These are phyloP conservation scores for Neomorphus geoffroyi DNA, from an alignment of 2,797 vertebrate genomes.

Conservation along the genomic window DNA sequence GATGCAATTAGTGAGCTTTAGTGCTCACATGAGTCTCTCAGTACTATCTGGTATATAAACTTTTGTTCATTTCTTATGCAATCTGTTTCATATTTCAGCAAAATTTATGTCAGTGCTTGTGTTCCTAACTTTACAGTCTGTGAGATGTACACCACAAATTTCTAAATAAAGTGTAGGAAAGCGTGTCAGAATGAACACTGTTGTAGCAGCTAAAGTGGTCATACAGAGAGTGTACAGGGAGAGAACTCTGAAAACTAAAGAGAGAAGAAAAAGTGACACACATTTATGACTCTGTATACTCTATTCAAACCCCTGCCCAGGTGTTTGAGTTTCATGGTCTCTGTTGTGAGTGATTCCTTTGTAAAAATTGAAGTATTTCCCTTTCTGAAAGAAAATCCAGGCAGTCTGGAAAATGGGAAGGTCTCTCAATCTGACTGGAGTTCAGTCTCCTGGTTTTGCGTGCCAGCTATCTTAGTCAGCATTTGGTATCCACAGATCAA, in stretches of 20 bases:
- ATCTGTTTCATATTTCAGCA: background rate
- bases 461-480: background rate
- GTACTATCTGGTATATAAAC: background rate
- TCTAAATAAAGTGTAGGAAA: background rate
- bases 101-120: background rate
- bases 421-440: background rate
- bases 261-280: background rate
- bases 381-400: background rate
- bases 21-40: background rate
- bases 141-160: background rate
- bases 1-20: background rate
- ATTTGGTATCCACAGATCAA: background rate
- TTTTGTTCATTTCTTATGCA: background rate
- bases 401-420: background rate
- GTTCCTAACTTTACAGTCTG: background rate
- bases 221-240: background rate
- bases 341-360: background rate
- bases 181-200: background rate
- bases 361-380: background rate
- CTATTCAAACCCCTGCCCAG: background rate
- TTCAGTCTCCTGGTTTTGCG: background rate
- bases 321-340: background rate
- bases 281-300: background rate
- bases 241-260: background rate
- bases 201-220: background rate